phyloP scores from a whole-genome alignment of 2,797 vertebrate genomes.

The Stomatorhinus walkeri region DNA sequence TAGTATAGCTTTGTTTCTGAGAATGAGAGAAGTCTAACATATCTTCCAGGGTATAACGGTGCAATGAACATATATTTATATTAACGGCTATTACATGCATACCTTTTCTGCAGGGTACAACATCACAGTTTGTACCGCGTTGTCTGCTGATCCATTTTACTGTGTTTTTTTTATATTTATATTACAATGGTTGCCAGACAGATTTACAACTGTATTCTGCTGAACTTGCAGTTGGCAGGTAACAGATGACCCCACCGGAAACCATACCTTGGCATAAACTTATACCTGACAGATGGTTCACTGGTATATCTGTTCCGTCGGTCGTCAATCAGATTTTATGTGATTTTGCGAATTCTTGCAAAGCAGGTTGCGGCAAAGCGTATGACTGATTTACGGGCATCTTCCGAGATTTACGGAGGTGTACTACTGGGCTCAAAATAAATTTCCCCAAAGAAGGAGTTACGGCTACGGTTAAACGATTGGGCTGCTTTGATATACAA shows the following conservation, averaged over 20 bases:
- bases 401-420: not conserved
- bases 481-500: not conserved
- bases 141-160: not conserved
- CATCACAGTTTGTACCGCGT: not conserved
- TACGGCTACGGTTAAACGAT: not conserved
- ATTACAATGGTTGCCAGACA: not conserved
- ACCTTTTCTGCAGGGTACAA: not conserved
- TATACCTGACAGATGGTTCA: not conserved
- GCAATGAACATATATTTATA: not conserved
- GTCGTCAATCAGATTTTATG: constrained; percentile 1
- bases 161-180: not conserved
- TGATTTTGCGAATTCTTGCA: not conserved
- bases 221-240: constrained; percentile 6
- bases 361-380: not conserved
- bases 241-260: not conserved
- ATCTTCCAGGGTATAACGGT: not conserved
- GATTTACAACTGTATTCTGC: not conserved
- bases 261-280: not conserved
- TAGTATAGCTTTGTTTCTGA: not conserved
- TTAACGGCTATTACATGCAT: not conserved
- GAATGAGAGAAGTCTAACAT: not conserved
- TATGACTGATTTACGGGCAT: not conserved
- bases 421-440: not conserved
- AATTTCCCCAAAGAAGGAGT: not conserved
- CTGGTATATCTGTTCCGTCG: not conserved